A percentile compares a stretch with the other conserved stretches of the same genome.
These are phyloP conservation scores for Anoplolepis gracilipes DNA, from an alignment of 1,140 invertebrate genomes.

Conservation along the genomic window DNA sequence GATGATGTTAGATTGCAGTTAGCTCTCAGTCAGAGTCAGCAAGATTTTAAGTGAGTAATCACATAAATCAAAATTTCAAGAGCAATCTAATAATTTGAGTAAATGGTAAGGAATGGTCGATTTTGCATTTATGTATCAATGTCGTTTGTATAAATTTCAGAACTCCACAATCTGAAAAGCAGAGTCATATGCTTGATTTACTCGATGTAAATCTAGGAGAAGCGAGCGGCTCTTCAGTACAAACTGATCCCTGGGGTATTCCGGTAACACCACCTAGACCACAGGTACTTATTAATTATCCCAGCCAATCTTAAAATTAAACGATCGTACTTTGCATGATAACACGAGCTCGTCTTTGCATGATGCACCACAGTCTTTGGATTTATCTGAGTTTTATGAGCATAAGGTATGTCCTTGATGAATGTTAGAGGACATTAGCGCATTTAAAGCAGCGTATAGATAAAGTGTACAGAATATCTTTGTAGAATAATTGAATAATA, in stretches of 20 bases:
- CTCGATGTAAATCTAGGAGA: slow-evolving; percentile 92
- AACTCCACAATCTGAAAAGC: slow-evolving; percentile 84
- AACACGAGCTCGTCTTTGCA: slow-evolving; percentile 74
- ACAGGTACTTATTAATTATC: slow-evolving; percentile 80
- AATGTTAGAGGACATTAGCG: neutral
- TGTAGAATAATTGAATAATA: neutral
- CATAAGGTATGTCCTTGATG: slow-evolving; percentile 76
- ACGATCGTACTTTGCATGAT: slow-evolving; percentile 74
- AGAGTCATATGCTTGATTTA: slow-evolving; percentile 93
- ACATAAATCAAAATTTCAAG: neutral
- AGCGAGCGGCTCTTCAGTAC: slow-evolving; percentile 83
- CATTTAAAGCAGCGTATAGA: neutral
- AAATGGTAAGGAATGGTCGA: neutral
- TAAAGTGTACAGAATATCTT: neutral
- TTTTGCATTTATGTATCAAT: neutral
- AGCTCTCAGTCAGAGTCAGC: slow-evolving; percentile 96
- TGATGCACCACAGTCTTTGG: slow-evolving; percentile 80
- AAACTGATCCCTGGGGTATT: slow-evolving; percentile 91
- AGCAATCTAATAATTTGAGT: neutral
- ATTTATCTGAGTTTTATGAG: slow-evolving; percentile 79
- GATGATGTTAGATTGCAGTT: slow-evolving; percentile 98
- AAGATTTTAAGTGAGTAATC: slow-evolving; percentile 92
- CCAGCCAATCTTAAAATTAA: neutral
- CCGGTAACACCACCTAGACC: slow-evolving; percentile 86
- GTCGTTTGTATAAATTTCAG: slow-evolving; percentile 72